These are phyloP conservation scores for Antigone vipio DNA, from an alignment of 2,113 vertebrate species.

Conservation along the genomic window DNA sequence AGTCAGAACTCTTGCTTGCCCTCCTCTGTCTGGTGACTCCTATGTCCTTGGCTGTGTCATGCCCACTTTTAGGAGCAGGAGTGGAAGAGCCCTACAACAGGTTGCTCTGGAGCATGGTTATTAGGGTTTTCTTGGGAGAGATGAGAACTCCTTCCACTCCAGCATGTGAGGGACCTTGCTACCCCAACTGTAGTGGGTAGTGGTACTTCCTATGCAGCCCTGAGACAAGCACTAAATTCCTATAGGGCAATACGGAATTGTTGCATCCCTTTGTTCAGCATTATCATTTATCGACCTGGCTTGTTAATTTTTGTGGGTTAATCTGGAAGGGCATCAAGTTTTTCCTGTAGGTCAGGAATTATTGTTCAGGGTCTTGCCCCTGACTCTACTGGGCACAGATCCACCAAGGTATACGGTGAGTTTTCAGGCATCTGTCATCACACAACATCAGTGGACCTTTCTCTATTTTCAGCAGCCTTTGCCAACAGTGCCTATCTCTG, in stretches of 20 bases:
- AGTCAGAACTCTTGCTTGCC: neutral
- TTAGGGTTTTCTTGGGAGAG: neutral
- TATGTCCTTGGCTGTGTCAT: neutral
- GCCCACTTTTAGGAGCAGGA: neutral
- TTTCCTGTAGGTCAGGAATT: neutral
- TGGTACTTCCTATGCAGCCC: neutral
- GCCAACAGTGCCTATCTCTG: neutral
- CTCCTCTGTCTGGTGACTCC: neutral
- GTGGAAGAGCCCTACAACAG: neutral
- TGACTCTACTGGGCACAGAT: neutral
- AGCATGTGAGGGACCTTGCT: neutral
- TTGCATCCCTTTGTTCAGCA: neutral
- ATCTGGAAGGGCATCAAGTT: neutral
- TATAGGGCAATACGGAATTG: neutral
- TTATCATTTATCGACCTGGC: neutral
- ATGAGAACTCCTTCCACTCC: neutral
- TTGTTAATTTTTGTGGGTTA: neutral
- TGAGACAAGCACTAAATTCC: neutral
- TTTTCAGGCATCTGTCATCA: neutral
- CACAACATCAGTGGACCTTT: neutral
- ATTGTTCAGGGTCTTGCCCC: neutral
- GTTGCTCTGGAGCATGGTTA: neutral
- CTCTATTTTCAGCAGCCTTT: neutral
- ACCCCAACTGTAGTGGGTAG: fast-evolving
- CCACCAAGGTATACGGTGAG: neutral